A percentile compares a stretch with the other conserved stretches of the same genome.
Conservation (phyloP, 1,140 invertebrate genomes). For the Elymnias hypermnestra region DNA sequence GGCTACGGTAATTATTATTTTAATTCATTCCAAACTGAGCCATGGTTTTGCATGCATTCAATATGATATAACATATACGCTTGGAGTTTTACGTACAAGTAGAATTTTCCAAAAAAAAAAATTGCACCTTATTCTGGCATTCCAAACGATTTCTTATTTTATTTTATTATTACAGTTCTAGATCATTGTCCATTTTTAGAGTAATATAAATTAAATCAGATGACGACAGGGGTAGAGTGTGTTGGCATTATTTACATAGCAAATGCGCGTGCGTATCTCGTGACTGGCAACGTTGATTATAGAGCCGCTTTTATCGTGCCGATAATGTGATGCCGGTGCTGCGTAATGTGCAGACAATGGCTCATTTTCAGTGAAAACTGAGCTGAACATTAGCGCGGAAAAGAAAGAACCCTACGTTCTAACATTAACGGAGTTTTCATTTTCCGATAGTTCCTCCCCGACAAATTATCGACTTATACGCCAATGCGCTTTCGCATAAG, state of each 20-base stretch:
- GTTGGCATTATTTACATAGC: conserved; percentile 51
- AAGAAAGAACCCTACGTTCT: conserved; percentile 26
- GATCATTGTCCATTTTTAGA: too few relatives aligned
- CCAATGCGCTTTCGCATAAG: conserved; percentile 13
- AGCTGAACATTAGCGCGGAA: conserved; percentile 35
- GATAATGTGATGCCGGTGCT: conserved; percentile 45
- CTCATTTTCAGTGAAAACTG: conserved; percentile 34
- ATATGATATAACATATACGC: too few relatives aligned
- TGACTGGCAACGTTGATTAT: conserved; percentile 52
- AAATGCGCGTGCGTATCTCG: conserved; percentile 47
- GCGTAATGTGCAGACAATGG: conserved; percentile 52
- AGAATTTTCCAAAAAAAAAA: too few relatives aligned
- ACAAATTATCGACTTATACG: conserved; percentile 13
- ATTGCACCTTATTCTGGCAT: neutral
- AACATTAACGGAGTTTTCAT: conserved; percentile 30
- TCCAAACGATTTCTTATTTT: neutral
- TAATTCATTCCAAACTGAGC: too few relatives aligned
- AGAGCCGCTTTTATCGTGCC: conserved; percentile 48
- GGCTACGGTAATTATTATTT: too few relatives aligned
- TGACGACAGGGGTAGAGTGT: conserved; percentile 26
- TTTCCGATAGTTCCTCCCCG: conserved; percentile 19
- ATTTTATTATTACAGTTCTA: too few relatives aligned
- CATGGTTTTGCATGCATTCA: too few relatives aligned
- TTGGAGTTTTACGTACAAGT: too few relatives aligned
- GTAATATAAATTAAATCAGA: conserved; percentile 33